Evolutionary conservation across 2,888 invertebrate genomes (phyloP).

Genomic region (Amaurobius ferox): DNA sequence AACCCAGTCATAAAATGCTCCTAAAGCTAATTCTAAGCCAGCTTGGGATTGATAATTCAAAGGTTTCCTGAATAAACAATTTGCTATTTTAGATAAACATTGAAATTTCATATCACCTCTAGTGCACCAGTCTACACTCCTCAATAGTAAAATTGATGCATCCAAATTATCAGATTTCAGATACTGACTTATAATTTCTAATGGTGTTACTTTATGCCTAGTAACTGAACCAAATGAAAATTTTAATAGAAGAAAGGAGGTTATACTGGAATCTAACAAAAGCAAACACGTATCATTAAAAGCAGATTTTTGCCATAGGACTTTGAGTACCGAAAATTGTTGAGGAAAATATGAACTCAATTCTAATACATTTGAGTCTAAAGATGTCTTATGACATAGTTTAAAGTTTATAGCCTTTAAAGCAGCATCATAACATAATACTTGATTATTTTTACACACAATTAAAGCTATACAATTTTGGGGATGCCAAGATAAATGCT

Average conservation of each 20-base stretch:
- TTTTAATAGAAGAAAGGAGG: constrained; percentile 77
- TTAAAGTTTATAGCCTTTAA: constrained; percentile 84
- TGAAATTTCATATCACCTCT: constrained; percentile 86
- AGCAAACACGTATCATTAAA: constrained; percentile 76
- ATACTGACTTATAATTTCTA: constrained; percentile 83
- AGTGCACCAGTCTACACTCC: constrained; percentile 87
- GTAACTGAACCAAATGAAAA: constrained; percentile 77
- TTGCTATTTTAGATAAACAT: constrained; percentile 85
- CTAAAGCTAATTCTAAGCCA: constrained; percentile 86
- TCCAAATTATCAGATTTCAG: constrained; percentile 83
- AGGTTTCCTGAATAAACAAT: constrained; percentile 81
- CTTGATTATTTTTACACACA: constrained; percentile 84
- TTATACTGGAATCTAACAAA: constrained; percentile 81
- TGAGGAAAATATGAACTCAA: constrained; percentile 81
- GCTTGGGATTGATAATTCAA: constrained; percentile 83
- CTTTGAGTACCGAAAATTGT: constrained; percentile 81
- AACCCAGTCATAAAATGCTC: constrained; percentile 86
- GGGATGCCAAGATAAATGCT: constrained; percentile 85
- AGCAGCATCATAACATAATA: constrained; percentile 87
- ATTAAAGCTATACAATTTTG: constrained; percentile 84
- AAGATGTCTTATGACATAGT: constrained; percentile 83
- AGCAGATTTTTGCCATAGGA: constrained; percentile 81
- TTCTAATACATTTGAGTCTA: constrained; percentile 82
- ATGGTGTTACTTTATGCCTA: constrained; percentile 80
- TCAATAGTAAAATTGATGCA: constrained; percentile 83